These are phyloP conservation scores for Oeneis ivallda DNA, from an alignment of 2,888 invertebrate genomes.

Conservation along the genomic window DNA sequence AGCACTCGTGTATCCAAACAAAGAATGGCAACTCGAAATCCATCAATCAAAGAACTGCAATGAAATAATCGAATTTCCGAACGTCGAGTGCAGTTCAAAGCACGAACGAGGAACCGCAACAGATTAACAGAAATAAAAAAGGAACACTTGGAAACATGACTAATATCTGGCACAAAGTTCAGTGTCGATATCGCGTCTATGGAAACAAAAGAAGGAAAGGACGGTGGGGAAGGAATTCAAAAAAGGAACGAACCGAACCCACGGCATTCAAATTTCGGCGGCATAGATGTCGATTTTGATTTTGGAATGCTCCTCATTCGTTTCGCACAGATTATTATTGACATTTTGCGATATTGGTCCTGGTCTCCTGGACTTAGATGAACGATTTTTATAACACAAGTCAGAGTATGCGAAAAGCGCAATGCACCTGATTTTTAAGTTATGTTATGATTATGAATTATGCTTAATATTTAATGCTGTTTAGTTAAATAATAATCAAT, in stretches of 20 bases:
- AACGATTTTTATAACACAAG: not conserved
- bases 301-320: slow-evolving; percentile 46
- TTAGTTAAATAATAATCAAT: not conserved
- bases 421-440: not conserved
- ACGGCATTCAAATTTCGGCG: slow-evolving; percentile 46
- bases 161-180: slow-evolving; percentile 76
- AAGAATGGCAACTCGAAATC: slow-evolving; percentile 64
- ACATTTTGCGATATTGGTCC: slow-evolving; percentile 30
- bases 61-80: slow-evolving; percentile 77
- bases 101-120: slow-evolving; percentile 73
- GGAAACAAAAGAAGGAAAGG: slow-evolving; percentile 62
- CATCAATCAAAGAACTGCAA: slow-evolving; percentile 79
- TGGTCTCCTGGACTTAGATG: slow-evolving; percentile 8
- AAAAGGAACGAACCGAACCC: slow-evolving; percentile 52
- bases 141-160: slow-evolving; percentile 57
- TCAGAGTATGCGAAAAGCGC: slow-evolving; percentile 2
- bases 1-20: slow-evolving; percentile 55
- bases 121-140: slow-evolving; percentile 60
- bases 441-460: not conserved
- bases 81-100: slow-evolving; percentile 75
- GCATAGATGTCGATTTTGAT: slow-evolving; percentile 49
- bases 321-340: slow-evolving; percentile 34
- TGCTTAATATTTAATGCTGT: slow-evolving; percentile 3
- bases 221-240: slow-evolving; percentile 60
- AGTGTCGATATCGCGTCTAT: slow-evolving; percentile 67